A percentile compares a stretch with the other conserved stretches of the same genome.
Evolutionary conservation across 1,140 invertebrate genomes (phyloP).

Genomic region (Gryllus bimaculatus): DNA sequence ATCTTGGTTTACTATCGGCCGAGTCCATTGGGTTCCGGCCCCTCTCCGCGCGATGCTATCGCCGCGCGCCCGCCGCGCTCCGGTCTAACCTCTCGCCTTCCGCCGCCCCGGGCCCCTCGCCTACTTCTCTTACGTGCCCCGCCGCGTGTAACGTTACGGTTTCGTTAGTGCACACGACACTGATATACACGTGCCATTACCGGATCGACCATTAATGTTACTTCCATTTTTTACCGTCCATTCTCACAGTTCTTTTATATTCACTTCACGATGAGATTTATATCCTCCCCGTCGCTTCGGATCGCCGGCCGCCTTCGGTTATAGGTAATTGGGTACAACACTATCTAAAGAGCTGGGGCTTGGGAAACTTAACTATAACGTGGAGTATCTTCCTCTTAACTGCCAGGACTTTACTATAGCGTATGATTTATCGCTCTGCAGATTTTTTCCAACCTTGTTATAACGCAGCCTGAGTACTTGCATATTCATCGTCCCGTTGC

Average conservation of each 20-base stretch:
- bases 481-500: no score
- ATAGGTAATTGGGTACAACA: not conserved
- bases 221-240: not conserved
- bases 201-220: not conserved
- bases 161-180: not conserved
- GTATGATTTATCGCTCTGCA: not conserved
- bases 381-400: not conserved
- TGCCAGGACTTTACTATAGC: not conserved
- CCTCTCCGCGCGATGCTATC: not conserved
- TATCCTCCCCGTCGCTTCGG: not conserved
- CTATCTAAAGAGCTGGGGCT: not conserved
- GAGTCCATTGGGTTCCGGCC: not conserved
- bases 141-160: no score
- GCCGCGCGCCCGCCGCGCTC: no score
- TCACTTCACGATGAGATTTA: not conserved
- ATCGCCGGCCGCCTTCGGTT: not conserved
- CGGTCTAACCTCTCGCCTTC: no score
- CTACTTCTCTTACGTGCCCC: no score
- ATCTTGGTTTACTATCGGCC: not conserved
- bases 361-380: not conserved
- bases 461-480: not conserved
- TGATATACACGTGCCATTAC: not conserved
- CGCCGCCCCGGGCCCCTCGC: not conserved
- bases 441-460: not conserved
- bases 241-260: not conserved